Base-by-base conservation (phyloP, 2,888 invertebrate genomes). In the Eupithecia insigniata region DNA sequence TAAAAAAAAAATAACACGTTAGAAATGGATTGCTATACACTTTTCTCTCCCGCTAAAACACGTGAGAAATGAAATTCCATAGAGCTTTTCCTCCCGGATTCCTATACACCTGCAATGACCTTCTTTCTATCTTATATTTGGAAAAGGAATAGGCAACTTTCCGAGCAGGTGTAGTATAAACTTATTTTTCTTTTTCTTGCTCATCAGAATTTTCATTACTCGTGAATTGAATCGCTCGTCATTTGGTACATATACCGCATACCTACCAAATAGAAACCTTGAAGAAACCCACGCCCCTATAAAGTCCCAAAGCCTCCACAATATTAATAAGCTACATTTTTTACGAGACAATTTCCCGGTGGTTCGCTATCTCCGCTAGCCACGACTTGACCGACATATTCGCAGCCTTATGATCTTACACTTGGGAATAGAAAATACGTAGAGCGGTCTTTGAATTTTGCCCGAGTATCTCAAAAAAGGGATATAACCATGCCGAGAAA, bases 301-400 rank as follows among this genome's bases (percentile, higher is more conserved):
- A 46, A 72, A 69, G 61, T 55, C 7, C 26, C 16, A 74, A 69
- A 71, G 34, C 69, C 66, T 36, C 36, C 60, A 51, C 62, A 75
- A 78, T 85, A 83, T 82, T 85, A 86, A 85, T 85, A 84, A 82
- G 83, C 81, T 80, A 83, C 81, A 82, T 84, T 87, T 85, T 87
- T 87, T 86, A 83, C 81, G 83, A 80, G 81, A 87, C 87, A 87
- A 87, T 89, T 90, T 87, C 80, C 79, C 74, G 80, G 79, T 83
- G 83, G 89, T 88, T 84, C 46, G 89, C 88, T 93, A 93, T 93
- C 93, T 90, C 81, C 78, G 80, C 81, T 84, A 82, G 79, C 92
- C 92, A 89, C 85, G 88, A 90, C 88, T 87, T 92, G 92, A 92
- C 92, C 92, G 93, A 92, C 93, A 93, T 93, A 92, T 92, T 93